Conservation (phyloP, 2,113 vertebrate species). For the Tetrax tetrax region DNA sequence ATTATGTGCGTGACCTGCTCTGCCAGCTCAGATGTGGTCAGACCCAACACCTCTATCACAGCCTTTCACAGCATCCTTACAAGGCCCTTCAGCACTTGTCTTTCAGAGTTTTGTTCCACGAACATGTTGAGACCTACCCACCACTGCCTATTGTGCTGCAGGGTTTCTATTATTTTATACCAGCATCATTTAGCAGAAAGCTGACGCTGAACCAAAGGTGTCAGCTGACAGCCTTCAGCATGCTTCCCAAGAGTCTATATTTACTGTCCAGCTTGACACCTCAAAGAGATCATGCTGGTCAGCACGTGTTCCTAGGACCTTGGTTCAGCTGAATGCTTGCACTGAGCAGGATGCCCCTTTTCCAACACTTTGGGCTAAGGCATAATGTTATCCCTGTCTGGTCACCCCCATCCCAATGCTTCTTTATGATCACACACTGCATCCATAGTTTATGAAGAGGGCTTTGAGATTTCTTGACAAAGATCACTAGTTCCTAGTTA, state of each 20-base stretch:
- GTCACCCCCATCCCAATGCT: rapidly evolving
- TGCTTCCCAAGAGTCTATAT: neutral
- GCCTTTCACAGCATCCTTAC: neutral
- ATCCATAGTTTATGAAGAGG: neutral
- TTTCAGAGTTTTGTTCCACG: neutral
- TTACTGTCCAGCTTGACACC: neutral
- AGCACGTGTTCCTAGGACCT: neutral
- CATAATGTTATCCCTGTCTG: rapidly evolving
- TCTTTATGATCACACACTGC: neutral
- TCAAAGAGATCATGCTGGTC: neutral
- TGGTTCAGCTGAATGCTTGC: neutral
- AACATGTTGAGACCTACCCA: neutral
- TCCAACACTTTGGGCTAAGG: neutral
- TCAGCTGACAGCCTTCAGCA: neutral
- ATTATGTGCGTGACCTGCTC: rapidly evolving
- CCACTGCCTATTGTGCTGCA: neutral
- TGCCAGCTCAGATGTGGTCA: neutral
- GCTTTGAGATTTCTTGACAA: neutral
- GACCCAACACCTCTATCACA: neutral
- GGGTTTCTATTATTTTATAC: neutral
- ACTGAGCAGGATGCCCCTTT: neutral
- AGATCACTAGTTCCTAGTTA: neutral
- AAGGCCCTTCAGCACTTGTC: neutral
- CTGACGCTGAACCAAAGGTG: neutral
- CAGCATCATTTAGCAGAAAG: neutral